Percentiles rank a stretch among this genome's conserved stretches.
These are phyloP conservation scores for Sarcophaga carnaria DNA, from an alignment of 2,888 invertebrate species.

Conservation along the genomic window DNA sequence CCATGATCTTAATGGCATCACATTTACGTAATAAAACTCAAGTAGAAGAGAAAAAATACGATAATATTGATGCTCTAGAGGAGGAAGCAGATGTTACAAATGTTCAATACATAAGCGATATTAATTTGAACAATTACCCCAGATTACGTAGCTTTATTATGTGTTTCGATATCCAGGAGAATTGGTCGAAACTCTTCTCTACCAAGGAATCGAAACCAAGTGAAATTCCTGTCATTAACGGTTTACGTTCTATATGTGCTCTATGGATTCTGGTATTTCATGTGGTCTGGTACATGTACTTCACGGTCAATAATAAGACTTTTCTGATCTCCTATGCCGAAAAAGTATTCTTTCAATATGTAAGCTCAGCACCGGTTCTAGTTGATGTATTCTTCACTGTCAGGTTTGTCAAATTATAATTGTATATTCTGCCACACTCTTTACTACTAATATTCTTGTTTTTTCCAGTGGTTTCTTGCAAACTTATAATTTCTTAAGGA, in stretches of 20 bases:
- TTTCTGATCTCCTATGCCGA: conserved; percentile 80
- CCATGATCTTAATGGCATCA: conserved; percentile 72
- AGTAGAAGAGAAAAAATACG: conserved; percentile 5
- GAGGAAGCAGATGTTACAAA: background rate
- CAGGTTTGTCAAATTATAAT: conserved; percentile 73
- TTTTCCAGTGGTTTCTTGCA: conserved; percentile 79
- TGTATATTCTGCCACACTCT: too few species aligned
- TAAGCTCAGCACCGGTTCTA: conserved; percentile 80
- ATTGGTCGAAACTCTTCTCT: conserved; percentile 76
- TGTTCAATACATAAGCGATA: background rate
- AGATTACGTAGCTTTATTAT: conserved; percentile 73
- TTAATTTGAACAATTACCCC: conserved; percentile 43
- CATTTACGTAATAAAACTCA: conserved; percentile 44
- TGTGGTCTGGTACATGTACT: conserved; percentile 81
- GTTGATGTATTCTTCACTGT: conserved; percentile 82
- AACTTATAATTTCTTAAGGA: conserved; percentile 79
- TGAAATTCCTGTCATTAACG: conserved; percentile 81
- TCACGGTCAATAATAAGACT: conserved; percentile 80
- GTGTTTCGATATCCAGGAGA: conserved; percentile 79
- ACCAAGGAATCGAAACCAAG: conserved; percentile 72
- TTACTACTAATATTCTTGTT: too few species aligned
- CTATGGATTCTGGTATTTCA: conserved; percentile 81
- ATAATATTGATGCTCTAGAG: background rate
- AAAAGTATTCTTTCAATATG: conserved; percentile 79
- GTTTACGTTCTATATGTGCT: conserved; percentile 80